Percentiles rank a stretch among this genome's conserved stretches.
These are phyloP conservation scores for Rhingia campestris DNA, from an alignment of 2,888 invertebrate genomes.

Conservation along the genomic window DNA sequence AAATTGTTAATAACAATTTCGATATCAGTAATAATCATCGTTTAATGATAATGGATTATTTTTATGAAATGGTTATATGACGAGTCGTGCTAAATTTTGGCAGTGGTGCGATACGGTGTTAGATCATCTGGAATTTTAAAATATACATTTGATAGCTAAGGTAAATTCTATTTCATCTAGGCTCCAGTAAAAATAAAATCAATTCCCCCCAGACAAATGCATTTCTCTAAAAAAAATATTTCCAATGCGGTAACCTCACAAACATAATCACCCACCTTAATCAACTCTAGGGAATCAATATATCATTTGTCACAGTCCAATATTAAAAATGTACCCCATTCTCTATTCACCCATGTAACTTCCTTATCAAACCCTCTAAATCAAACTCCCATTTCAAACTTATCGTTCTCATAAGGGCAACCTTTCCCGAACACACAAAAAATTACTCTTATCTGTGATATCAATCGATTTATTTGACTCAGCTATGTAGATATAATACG, in stretches of 20 bases:
- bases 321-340: background rate
- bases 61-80: background rate
- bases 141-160: no score
- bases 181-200: no score
- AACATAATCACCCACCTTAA: background rate
- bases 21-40: background rate
- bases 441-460: conserved; percentile 2
- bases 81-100: no score
- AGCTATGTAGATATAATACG: conserved; percentile 13
- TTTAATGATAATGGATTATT: no score
- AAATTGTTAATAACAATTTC: background rate
- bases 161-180: no score
- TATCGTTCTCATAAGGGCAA: background rate
- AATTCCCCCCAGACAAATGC: no score
- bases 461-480: conserved; percentile 30
- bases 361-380: conserved; percentile 11
- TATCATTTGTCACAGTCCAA: background rate
- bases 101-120: no score
- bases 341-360: conserved; percentile 3
- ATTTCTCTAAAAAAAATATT: no score
- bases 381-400: background rate
- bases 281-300: conserved; percentile 2
- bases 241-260: background rate
- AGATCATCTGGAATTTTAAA: no score
- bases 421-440: background rate